Evolutionary conservation across 2,888 invertebrate genomes (phyloP), one percentile per base, ranked within the genome.

Genomic region (Dolichomitus sp.): DNA sequence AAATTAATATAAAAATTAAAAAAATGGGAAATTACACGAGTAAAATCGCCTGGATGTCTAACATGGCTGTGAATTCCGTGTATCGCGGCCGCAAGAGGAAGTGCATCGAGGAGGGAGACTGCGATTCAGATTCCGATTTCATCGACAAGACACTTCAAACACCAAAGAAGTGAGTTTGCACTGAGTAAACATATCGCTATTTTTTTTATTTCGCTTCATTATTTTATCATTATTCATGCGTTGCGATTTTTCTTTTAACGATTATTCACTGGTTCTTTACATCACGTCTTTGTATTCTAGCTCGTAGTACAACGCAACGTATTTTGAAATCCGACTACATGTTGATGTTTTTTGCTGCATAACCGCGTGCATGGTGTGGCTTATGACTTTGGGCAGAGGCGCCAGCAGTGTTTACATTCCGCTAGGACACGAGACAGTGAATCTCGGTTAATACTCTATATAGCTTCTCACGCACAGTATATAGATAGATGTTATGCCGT

Each of bases 121-220:
- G 94, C 80, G 94, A 95, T 86, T 94, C 94, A 72, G 93, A 95
- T 84, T 94, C 94, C 76, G 94, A 94, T 87, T 94, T 95, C 73
- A 94, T 95, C 85, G 95, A 95, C 84, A 94, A 94, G 87, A 95
- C 95, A 0, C 90, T 95, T 78, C 95, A 95, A 87, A 95, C 95
- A n/a, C 96, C 96, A 2, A 96, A 96, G 94, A 95, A 95, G 96
- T 96, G 12, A 48, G 42, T 72, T 19, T 37, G 48, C 12, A 72
- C 40, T 42, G 11, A 19, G 33, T 33, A 33, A 33, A 33, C 6
- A 6, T 4, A n/a, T 45, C n/a, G 45, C 14, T 17, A 17, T 17
- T 48, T 48, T 17, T 9, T 48, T 48, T 4, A 42, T 42, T 42
- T 42, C 42, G 12, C 12, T 42, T 42, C 11, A 1, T 5, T 48